phyloP scores from a whole-genome alignment of 2,797 vertebrate species.

The Masticophis lateralis region DNA sequence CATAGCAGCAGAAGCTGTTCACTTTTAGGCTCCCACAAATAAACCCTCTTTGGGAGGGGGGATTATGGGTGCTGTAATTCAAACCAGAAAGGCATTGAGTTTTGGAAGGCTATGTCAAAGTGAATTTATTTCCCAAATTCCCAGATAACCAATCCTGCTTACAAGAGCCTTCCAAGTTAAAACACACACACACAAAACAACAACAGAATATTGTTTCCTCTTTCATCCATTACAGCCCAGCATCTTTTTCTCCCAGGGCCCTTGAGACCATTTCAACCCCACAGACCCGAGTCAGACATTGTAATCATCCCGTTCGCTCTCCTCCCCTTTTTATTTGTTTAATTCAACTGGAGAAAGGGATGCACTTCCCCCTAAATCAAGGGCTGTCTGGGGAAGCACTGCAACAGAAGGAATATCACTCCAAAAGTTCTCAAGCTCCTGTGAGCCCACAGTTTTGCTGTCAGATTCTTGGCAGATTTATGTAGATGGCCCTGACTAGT shows the following conservation, averaged over 20 bases:
- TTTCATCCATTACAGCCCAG: conserved; percentile 35
- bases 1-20: not conserved
- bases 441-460: conserved; percentile 59
- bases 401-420: conserved; percentile 68
- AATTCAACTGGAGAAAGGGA: conserved; percentile 37
- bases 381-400: conserved; percentile 50
- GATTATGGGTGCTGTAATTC: not conserved
- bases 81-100: not conserved
- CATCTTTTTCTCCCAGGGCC: conserved; percentile 10
- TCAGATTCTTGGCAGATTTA: conserved; percentile 69
- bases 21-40: not conserved
- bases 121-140: not conserved
- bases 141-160: not conserved
- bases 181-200: not conserved
- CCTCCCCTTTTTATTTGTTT: conserved; percentile 6
- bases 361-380: conserved; percentile 54
- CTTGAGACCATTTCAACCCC: not conserved
- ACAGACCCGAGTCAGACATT: conserved; percentile 11
- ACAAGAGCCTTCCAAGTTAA: not conserved
- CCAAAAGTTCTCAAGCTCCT: conserved; percentile 50
- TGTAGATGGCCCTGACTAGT: conserved; percentile 52
- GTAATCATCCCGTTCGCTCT: not conserved
- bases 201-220: not conserved
- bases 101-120: not conserved
- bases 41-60: not conserved